Evolutionary conservation across 2,888 invertebrate genomes (phyloP).

Genomic region (Smittia sp.): DNA sequence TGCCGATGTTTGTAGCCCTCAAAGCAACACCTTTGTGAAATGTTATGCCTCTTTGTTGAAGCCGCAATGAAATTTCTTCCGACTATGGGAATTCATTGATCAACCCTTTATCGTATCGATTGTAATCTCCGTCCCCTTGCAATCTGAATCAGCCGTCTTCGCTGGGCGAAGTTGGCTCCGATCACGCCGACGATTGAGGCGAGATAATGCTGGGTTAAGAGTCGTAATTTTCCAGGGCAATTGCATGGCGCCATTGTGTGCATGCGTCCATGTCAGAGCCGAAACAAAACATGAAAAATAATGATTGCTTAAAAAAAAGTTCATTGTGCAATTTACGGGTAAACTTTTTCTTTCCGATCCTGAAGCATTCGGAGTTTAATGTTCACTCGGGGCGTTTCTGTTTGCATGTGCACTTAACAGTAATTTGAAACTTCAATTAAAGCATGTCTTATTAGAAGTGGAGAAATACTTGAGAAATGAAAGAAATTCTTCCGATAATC

Average conservation of each 20-base stretch:
- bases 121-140: neutral
- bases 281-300: neutral
- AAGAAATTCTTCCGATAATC: too few relatives aligned
- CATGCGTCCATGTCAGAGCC: constrained; percentile 13
- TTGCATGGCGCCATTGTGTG: constrained; percentile 6
- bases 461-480: neutral
- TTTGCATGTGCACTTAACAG: constrained; percentile 1
- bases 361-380: neutral
- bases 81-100: neutral
- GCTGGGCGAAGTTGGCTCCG: too few relatives aligned
- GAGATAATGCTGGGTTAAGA: neutral
- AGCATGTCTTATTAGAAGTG: constrained; percentile 15
- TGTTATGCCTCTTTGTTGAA: neutral
- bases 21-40: constrained; percentile 6
- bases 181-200: neutral
- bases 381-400: neutral
- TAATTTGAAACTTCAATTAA: constrained; percentile 11
- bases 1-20: neutral
- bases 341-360: neutral
- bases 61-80: neutral
- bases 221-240: constrained; percentile 5
- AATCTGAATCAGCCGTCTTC: neutral
- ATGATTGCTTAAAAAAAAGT: constrained; percentile 7
- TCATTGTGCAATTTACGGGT: neutral
- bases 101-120: constrained; percentile 1